A percentile compares a stretch with the other conserved stretches of the same genome.
These are phyloP conservation scores for Phengaris alcon DNA, from an alignment of 2,888 invertebrate species.

Conservation along the genomic window DNA sequence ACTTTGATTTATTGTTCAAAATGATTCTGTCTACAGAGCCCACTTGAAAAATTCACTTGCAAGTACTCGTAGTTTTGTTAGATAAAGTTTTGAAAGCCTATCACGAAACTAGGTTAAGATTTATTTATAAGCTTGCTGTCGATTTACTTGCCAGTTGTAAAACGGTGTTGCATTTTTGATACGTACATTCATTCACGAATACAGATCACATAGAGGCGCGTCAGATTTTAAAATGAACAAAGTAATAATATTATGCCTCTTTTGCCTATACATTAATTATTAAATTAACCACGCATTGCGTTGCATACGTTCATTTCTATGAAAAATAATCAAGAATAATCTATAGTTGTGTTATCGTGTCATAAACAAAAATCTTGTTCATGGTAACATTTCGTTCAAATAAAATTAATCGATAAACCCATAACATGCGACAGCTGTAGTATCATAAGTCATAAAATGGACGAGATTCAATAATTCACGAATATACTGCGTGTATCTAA, in stretches of 20 bases:
- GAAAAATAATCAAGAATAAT: too few relatives aligned
- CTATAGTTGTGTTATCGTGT: too few relatives aligned
- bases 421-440: too few relatives aligned
- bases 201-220: background rate
- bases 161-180: background rate
- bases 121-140: slow-evolving; percentile 24
- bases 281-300: too few relatives aligned
- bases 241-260: background rate
- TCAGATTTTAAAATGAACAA: background rate
- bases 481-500: background rate
- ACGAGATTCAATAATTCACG: background rate
- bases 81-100: background rate
- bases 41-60: slow-evolving; percentile 5
- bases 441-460: background rate
- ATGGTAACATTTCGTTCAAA: too few relatives aligned
- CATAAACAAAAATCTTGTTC: too few relatives aligned
- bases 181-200: background rate
- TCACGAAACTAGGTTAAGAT: slow-evolving; percentile 25
- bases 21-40: background rate
- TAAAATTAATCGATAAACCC: too few relatives aligned
- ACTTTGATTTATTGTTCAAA: background rate
- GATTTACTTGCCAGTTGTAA: slow-evolving; percentile 1
- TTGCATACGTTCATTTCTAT: too few relatives aligned
- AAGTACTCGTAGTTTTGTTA: background rate
- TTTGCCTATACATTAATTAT: too few relatives aligned